phyloP scores from a whole-genome alignment of 1,140 invertebrate genomes.

The Pseudoatta argentina region DNA sequence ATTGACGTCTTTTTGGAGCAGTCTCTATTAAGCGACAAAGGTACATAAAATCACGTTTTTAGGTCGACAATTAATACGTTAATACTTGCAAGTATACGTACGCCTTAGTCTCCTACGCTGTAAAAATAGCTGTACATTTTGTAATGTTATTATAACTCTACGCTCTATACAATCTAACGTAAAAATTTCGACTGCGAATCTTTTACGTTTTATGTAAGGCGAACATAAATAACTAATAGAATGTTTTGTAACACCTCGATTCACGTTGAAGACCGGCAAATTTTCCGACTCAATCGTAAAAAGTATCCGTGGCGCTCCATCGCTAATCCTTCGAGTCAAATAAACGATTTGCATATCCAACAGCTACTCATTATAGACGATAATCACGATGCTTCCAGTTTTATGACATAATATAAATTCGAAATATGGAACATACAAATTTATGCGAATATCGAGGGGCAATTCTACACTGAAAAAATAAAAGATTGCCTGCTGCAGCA shows the following conservation, averaged over 20 bases:
- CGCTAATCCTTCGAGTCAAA: not conserved
- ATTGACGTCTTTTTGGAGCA: constrained; percentile 7
- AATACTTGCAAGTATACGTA: constrained; percentile 34
- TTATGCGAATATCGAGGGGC: constrained; percentile 22
- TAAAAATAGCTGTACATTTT: constrained; percentile 65
- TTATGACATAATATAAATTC: constrained; percentile 1
- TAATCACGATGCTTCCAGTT: not conserved
- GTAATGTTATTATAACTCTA: constrained; percentile 33
- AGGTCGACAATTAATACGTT: constrained; percentile 34
- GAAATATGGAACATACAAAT: not conserved
- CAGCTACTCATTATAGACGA: not conserved
- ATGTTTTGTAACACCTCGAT: constrained; percentile 43
- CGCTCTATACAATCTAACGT: constrained; percentile 39
- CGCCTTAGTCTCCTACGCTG: constrained; percentile 8
- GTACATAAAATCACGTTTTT: constrained; percentile 56
- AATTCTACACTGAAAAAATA: not conserved
- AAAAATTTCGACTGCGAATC: constrained; percentile 2
- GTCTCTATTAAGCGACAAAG: constrained; percentile 28
- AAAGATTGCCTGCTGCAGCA: too few relatives aligned
- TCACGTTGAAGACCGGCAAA: constrained; percentile 1
- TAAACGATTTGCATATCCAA: not conserved
- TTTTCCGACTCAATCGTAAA: not conserved
- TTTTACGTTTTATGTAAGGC: not conserved
- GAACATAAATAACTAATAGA: constrained; percentile 59
- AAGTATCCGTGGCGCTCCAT: not conserved